Base-by-base conservation (phyloP, 2,888 invertebrate species). In the Ochropleura leucogaster region DNA sequence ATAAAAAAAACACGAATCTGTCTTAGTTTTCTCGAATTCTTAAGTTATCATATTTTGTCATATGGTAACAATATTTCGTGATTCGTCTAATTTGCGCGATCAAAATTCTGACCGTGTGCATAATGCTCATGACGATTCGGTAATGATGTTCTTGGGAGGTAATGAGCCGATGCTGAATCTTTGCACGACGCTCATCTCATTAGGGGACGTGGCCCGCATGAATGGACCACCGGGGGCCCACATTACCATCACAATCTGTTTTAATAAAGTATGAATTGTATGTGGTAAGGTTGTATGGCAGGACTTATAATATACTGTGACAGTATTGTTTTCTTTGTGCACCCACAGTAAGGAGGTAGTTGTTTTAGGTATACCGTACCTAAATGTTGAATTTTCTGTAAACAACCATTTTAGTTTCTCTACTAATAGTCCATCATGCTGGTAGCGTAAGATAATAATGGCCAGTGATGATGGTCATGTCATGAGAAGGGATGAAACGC, bases 221-320 rank as follows among this genome's bases (percentile, higher is more conserved):
- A 68, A 79, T 77, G 75, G 90, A 90, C 90, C 90, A 90, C 90
- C 90, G 63, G 77, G 73, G 49, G 46, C 47, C 71, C 30, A 62
- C 68, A 88, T 88, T 88, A 85, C 47, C 85, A 86, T 84, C 71
- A 77, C 83, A 84, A 86, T 81, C 76, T 83, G 80, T 78, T 79
- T 77, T 74, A 76, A 82, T 79, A 79, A 80, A 69, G 57, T 62
- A 66, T 68, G 71, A 68, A 74, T 85, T 74, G 67, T 72, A 75
- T 68, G 57, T 53, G 72, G 72, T 76, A 73, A 77, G 68, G 66
- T 46, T 79, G 73, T 79, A 77, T 81, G 68, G 67, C 57, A 74
- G 68, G 78, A 77, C 78, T 64, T 71, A 79, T 55, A 68, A 81
- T 66, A 71, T 57, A 79, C 53, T 16, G 67, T 16, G 60, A 49